Evolutionary conservation across 2,888 invertebrate genomes (phyloP).

Genomic region (Aphelenchoides bicaudatus): DNA sequence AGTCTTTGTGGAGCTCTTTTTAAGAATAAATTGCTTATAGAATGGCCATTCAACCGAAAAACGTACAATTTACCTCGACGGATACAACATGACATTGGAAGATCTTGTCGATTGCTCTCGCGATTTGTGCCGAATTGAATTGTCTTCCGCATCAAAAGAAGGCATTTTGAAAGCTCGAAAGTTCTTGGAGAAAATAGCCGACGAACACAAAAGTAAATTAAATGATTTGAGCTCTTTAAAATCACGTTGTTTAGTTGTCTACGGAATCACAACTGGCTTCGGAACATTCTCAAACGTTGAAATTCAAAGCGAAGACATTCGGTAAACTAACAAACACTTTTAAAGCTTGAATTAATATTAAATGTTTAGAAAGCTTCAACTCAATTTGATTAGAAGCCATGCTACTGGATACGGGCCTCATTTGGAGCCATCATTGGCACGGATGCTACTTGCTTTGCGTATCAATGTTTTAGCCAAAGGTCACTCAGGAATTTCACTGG

Average conservation of each 20-base stretch:
- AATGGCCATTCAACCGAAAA: too few species aligned
- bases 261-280: slow-evolving; percentile 71
- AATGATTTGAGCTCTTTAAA: neutral
- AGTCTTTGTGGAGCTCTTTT: too few species aligned
- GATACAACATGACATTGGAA: slow-evolving; percentile 66
- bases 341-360: neutral
- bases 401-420: slow-evolving; percentile 70
- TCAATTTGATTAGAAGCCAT: slow-evolving; percentile 70
- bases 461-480: slow-evolving; percentile 72
- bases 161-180: slow-evolving; percentile 66
- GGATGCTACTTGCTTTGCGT: slow-evolving; percentile 69
- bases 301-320: slow-evolving; percentile 66
- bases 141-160: slow-evolving; percentile 66
- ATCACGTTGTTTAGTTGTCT: slow-evolving; percentile 60
- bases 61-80: slow-evolving; percentile 61
- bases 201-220: slow-evolving; percentile 66
- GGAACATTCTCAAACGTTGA: slow-evolving; percentile 69
- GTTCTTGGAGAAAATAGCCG: slow-evolving; percentile 67
- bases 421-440: slow-evolving; percentile 67
- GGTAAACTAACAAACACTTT: slow-evolving; percentile 60
- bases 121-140: slow-evolving; percentile 56
- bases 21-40: too few species aligned
- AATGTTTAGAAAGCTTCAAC: slow-evolving; percentile 64
- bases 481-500: slow-evolving; percentile 69
- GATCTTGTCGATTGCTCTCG: slow-evolving; percentile 67